Conservation (phyloP, 2,113 vertebrate genomes). For the Zosterops pallidus region DNA sequence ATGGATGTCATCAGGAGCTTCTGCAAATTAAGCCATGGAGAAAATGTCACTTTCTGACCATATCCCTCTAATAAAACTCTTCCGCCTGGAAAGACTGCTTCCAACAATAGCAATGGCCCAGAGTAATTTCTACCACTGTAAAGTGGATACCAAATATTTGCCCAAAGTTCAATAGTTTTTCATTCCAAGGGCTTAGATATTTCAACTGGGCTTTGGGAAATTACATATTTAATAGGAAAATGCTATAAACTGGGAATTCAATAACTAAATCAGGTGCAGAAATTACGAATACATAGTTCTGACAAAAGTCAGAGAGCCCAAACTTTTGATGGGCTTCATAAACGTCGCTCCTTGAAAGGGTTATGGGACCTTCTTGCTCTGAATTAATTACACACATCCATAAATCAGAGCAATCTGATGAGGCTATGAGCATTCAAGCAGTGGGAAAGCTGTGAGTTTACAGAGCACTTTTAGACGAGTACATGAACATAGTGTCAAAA, state of each 20-base stretch:
- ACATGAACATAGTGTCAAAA: neutral
- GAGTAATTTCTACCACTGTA: neutral
- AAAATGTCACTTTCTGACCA: neutral
- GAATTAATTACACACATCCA: neutral
- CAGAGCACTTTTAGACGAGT: neutral
- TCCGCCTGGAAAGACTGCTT: neutral
- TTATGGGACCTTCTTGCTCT: neutral
- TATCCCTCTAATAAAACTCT: neutral
- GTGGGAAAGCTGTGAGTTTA: neutral
- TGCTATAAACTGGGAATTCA: slow-evolving; percentile 8
- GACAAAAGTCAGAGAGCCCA: neutral
- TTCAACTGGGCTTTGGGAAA: slow-evolving; percentile 1
- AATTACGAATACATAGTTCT: neutral
- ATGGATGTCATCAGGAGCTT: neutral
- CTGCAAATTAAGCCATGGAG: neutral
- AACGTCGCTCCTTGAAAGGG: neutral
- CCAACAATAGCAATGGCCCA: neutral
- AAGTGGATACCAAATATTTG: neutral
- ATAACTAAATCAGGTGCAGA: neutral
- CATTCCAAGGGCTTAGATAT: neutral
- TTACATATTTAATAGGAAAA: neutral
- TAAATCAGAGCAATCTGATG: neutral
- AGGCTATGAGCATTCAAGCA: neutral
- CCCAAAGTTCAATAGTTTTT: neutral
- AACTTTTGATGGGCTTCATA: neutral